Evolutionary conservation across 2,113 vertebrate species (phyloP).

Genomic region (Labeo rohita): DNA sequence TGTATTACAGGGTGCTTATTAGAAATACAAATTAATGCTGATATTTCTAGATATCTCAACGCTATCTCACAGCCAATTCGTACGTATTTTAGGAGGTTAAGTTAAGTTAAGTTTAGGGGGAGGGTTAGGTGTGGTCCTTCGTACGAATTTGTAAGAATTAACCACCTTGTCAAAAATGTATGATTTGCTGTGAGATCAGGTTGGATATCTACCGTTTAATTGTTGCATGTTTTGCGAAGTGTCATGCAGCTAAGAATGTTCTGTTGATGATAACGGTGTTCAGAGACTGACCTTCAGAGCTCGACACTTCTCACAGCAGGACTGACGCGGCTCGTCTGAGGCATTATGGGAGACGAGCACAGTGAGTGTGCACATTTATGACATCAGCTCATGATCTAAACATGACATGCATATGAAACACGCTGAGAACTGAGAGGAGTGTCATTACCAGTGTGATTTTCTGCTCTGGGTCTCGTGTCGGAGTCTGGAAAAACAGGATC

Average conservation of each 20-base stretch:
- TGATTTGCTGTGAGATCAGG: too few species aligned
- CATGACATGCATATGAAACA: neutral
- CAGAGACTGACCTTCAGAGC: constrained; percentile 67
- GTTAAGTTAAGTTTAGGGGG: too few species aligned
- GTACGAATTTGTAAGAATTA: too few species aligned
- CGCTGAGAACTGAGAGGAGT: neutral
- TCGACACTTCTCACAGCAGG: constrained; percentile 77
- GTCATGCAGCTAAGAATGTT: neutral
- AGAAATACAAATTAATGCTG: neutral
- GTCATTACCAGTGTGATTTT: neutral
- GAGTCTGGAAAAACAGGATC: constrained; percentile 25
- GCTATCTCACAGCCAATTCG: too few species aligned
- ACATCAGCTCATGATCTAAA: neutral
- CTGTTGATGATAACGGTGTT: neutral
- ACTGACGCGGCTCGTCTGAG: constrained; percentile 59
- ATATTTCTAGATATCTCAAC: neutral
- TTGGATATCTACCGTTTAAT: neutral
- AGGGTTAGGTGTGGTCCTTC: too few species aligned
- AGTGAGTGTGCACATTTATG: neutral
- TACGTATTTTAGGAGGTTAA: too few species aligned
- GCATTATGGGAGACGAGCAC: neutral
- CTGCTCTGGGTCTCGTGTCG: neutral
- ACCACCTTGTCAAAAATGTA: too few species aligned
- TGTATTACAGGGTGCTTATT: too few species aligned
- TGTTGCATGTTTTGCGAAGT: neutral